These are phyloP conservation scores for Osmerus eperlanus DNA, from an alignment of 2,113 vertebrate species.

Conservation along the genomic window DNA sequence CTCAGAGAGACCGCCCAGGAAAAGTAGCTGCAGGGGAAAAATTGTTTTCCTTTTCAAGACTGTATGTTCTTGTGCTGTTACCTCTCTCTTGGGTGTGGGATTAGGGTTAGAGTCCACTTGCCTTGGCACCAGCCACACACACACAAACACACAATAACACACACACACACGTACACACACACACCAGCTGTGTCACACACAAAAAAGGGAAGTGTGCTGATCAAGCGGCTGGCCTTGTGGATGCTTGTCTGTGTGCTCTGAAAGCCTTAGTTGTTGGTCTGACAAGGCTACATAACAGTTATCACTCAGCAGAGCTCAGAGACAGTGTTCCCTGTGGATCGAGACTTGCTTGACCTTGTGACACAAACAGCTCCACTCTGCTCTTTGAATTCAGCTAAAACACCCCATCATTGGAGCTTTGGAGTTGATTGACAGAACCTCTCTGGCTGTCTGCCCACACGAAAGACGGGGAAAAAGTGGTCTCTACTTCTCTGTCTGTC, in stretches of 20 bases:
- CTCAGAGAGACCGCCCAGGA: slow-evolving; percentile 6
- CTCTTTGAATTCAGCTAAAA: slow-evolving; percentile 1
- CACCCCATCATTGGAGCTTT: slow-evolving; percentile 4
- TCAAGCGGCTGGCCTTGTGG: no score
- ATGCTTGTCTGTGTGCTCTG: no score
- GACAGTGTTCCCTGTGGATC: no score
- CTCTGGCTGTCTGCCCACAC: neutral
- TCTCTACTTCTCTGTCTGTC: neutral
- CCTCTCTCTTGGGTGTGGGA: no score
- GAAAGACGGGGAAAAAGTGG: neutral
- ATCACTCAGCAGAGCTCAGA: slow-evolving; percentile 1
- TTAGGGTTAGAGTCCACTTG: no score
- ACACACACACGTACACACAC: no score
- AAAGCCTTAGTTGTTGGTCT: slow-evolving; percentile 4
- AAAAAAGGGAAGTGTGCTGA: no score
- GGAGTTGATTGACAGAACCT: neutral
- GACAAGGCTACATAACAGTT: slow-evolving; percentile 16
- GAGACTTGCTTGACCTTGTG: no score
- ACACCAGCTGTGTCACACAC: no score
- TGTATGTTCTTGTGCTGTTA: no score
- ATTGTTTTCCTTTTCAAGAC: neutral
- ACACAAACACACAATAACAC: no score
- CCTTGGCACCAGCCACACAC: no score
- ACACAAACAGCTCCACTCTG: neutral
- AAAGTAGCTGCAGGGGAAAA: slow-evolving; percentile 14